Base-by-base conservation (phyloP, 2,797 vertebrate genomes). In the Pelobates cultripes region DNA sequence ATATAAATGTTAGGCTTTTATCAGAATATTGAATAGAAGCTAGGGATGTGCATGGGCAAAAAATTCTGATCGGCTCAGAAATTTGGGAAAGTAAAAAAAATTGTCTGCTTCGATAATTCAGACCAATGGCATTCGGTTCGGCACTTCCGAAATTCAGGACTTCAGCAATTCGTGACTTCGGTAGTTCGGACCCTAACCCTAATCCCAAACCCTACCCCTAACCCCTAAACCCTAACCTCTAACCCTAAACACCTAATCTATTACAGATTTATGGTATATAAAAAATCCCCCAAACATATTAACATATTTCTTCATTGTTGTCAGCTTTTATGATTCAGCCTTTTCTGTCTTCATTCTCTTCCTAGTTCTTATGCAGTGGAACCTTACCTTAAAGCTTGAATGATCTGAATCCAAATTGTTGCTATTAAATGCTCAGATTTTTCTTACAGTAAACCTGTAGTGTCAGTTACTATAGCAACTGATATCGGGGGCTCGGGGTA, bases 401-500 rank as follows among this genome's bases (percentile, higher is more conserved):
- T 84, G 67, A 79, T 10, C 45, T 70, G 71, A 85, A 77, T 75
- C 45, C 4, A 43, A 84, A 74, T 84, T 17, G 47, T 70, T 43
- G 72, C 0, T 7, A 79, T 41, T 75, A 17, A 60, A 79, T 80
- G 84, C 51, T 9, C 41, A 51, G 28, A 67, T 75, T 63, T 74
- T 81, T 7, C 43, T 60, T 72, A 9, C 70, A 7, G 43, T 7
- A 70, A 15, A 85, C 70, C 28, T 69, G 2, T 70, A 51, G 14
- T 55, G 64, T 60, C 73, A 76, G 79, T 80, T 80, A 75, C 71
- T 82, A 74, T 72, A 82, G 74, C 80, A 82, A 77, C 74, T 71
- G 80, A 77, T 45, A 43, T 57, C 69, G 40, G 4, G 9, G 73
- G 57, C 68, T 71, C 66, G 60, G 41, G 51, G 41, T 72, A 67